phyloP scores from a whole-genome alignment of 2,797 vertebrate genomes.

The Hyperoplus lanceolatus region DNA sequence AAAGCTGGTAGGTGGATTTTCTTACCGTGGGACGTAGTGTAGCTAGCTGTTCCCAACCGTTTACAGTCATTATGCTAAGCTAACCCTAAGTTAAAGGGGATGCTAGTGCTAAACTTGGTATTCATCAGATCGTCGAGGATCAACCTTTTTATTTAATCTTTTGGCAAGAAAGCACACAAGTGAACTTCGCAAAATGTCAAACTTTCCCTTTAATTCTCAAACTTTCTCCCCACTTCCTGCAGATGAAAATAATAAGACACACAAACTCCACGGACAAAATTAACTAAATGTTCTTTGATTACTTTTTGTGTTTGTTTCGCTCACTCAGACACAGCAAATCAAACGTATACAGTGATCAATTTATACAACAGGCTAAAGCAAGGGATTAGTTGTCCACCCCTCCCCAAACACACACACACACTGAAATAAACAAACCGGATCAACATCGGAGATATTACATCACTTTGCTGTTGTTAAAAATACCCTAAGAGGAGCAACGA shows the following conservation, averaged over 20 bases:
- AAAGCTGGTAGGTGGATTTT: neutral
- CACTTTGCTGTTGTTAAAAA: constrained; percentile 52
- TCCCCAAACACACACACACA: constrained; percentile 18
- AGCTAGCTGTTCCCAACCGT: too few relatives aligned
- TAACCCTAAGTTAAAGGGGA: neutral
- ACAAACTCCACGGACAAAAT: constrained; percentile 60
- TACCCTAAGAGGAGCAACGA: constrained; percentile 35
- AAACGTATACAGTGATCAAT: constrained; percentile 57
- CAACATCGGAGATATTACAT: constrained; percentile 53
- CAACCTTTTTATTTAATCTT: neutral
- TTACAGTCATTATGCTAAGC: constrained; percentile 10
- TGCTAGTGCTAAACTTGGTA: neutral
- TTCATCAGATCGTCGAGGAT: constrained; percentile 5
- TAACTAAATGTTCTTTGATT: constrained; percentile 40
- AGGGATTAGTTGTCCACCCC: constrained; percentile 31
- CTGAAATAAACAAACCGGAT: constrained; percentile 11
- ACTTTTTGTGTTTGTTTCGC: constrained; percentile 5
- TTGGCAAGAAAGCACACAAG: constrained; percentile 16
- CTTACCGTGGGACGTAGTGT: neutral
- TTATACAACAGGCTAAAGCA: constrained; percentile 64
- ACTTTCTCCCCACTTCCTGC: constrained; percentile 61
- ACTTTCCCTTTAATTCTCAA: constrained; percentile 44
- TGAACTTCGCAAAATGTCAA: constrained; percentile 7
- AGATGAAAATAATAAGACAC: constrained; percentile 70
- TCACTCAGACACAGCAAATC: constrained; percentile 64